Percentiles rank a stretch among this genome's conserved stretches.
Evolutionary conservation across 2,113 vertebrate genomes (phyloP).

Genomic region (Probosciger aterrimus): DNA sequence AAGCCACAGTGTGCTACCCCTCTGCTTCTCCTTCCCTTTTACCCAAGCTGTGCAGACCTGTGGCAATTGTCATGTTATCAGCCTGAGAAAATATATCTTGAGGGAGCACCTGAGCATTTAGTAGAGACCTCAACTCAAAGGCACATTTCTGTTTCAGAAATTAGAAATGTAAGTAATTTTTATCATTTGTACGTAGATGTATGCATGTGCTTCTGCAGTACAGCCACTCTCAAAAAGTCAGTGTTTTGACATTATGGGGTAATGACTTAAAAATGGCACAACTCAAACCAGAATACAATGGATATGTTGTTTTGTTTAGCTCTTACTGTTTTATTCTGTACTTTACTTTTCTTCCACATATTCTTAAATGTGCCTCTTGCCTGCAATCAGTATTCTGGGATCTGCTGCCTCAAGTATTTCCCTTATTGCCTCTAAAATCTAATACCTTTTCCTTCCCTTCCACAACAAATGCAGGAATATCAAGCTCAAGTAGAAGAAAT

Average conservation of each 20-base stretch:
- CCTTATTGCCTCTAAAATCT: background rate
- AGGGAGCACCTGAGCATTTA: constrained; percentile 63
- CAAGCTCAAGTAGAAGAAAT: constrained; percentile 98
- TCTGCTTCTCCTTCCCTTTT: constrained; percentile 46
- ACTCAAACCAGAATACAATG: background rate
- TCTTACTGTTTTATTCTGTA: background rate
- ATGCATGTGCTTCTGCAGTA: background rate
- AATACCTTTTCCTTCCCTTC: background rate
- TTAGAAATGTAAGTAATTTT: constrained; percentile 46
- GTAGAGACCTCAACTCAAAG: constrained; percentile 57
- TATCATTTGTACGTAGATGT: background rate
- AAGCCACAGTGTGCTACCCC: background rate
- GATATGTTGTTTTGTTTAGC: background rate
- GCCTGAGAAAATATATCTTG: constrained; percentile 64
- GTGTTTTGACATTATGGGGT: background rate
- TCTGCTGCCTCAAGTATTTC: background rate
- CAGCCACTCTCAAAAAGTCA: background rate
- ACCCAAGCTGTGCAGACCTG: constrained; percentile 47
- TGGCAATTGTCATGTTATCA: constrained; percentile 50
- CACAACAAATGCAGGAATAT: constrained; percentile 82
- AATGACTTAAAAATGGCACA: background rate
- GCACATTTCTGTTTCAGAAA: constrained; percentile 60
- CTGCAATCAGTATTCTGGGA: background rate
- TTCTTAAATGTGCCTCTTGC: background rate
- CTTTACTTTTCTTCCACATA: background rate